Percentiles rank a stretch among this genome's conserved stretches.
phyloP scores from a whole-genome alignment of 2,113 vertebrate species.

The Mustelus asterias region DNA sequence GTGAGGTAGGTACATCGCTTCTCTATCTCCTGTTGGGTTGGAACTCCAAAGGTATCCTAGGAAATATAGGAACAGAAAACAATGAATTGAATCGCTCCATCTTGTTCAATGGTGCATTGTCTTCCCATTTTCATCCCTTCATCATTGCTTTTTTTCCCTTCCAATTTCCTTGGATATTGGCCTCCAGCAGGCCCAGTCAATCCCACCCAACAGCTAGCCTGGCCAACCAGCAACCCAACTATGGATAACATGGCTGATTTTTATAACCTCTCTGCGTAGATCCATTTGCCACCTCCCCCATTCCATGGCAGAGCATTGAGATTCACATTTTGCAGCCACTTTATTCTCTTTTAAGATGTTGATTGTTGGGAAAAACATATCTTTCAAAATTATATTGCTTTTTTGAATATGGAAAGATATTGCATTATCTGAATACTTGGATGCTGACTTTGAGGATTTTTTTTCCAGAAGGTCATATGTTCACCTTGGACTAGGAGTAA shows the following conservation, averaged over 20 bases:
- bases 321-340: not conserved
- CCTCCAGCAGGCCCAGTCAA: not conserved
- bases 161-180: not conserved
- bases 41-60: slow-evolving; percentile 74
- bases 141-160: not conserved
- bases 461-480: too few relatives aligned
- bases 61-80: slow-evolving; percentile 40
- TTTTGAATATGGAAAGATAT: too few relatives aligned
- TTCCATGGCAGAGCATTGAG: not conserved
- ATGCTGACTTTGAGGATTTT: too few relatives aligned
- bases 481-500: too few relatives aligned
- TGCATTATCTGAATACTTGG: too few relatives aligned
- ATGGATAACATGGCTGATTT: not conserved
- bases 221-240: not conserved
- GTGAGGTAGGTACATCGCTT: slow-evolving; percentile 67
- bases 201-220: not conserved
- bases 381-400: too few relatives aligned
- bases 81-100: not conserved
- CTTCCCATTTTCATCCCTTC: not conserved
- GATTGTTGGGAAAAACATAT: too few relatives aligned
- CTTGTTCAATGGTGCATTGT: not conserved
- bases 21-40: slow-evolving; percentile 62
- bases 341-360: not conserved
- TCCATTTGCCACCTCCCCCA: not conserved
- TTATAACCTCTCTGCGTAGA: not conserved